These are phyloP conservation scores for Campoplex capitator DNA, from an alignment of 2,888 invertebrate species.

Conservation along the genomic window DNA sequence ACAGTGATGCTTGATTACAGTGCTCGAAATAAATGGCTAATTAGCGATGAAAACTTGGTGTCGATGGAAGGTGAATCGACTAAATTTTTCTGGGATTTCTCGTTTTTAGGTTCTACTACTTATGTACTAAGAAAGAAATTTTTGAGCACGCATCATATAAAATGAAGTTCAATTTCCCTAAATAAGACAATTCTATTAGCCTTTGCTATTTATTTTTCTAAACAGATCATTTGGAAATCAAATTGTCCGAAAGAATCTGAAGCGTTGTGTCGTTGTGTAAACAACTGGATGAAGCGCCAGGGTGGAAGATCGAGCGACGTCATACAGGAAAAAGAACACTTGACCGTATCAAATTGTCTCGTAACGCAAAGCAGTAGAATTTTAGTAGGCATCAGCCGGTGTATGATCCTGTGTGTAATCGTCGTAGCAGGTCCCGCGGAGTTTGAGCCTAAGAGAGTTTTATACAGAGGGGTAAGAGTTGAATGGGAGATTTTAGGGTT, in stretches of 20 bases:
- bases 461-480: slow-evolving; percentile 1
- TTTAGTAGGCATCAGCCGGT: slow-evolving; percentile 66
- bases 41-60: no score
- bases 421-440: slow-evolving; percentile 78
- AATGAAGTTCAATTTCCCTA: neutral
- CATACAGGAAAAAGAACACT: slow-evolving; percentile 61
- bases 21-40: no score
- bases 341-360: slow-evolving; percentile 69
- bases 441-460: slow-evolving; percentile 19
- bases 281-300: neutral
- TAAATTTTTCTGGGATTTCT: neutral
- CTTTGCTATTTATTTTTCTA: neutral
- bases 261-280: neutral
- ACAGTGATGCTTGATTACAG: no score
- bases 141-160: neutral
- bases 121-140: neutral
- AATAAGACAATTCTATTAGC: neutral
- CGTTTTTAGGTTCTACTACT: neutral
- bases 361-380: slow-evolving; percentile 24
- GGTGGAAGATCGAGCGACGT: slow-evolving; percentile 11
- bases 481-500: slow-evolving; percentile 66
- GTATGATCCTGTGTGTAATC: slow-evolving; percentile 83
- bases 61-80: neutral
- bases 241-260: neutral
- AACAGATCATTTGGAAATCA: neutral